Conservation (phyloP, 2,797 vertebrate species). For the Naso thynnoides region DNA sequence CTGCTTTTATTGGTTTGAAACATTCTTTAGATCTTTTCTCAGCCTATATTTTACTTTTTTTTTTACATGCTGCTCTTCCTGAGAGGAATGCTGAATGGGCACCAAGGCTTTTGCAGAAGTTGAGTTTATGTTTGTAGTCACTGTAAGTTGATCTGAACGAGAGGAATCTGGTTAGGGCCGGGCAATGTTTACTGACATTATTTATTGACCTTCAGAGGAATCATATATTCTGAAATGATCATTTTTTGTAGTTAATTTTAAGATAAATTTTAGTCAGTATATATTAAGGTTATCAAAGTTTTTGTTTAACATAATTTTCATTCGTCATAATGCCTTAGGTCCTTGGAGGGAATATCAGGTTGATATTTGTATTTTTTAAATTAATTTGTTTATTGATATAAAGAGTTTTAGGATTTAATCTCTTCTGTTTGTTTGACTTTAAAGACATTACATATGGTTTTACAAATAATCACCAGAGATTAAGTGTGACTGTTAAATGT, state of each 20-base stretch:
- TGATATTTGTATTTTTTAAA: neutral
- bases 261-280: too few relatives aligned
- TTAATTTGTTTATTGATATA: too few relatives aligned
- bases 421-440: neutral
- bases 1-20: neutral
- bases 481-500: neutral
- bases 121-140: neutral
- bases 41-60: neutral
- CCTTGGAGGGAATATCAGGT: too few relatives aligned
- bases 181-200: neutral
- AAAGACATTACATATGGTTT: neutral
- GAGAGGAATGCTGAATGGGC: neutral
- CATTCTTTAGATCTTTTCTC: slow-evolving; percentile 2
- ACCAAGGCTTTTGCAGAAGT: slow-evolving; percentile 13
- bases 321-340: too few relatives aligned
- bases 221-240: rapidly evolving
- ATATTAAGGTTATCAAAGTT: too few relatives aligned
- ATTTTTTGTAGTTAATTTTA: neutral
- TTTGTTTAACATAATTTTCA: too few relatives aligned
- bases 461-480: neutral
- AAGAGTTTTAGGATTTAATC: too few relatives aligned
- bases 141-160: neutral
- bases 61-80: slow-evolving; percentile 3
- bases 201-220: neutral
- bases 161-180: neutral